Base-by-base conservation (phyloP, 2,797 vertebrate species). In the Ammospiza maritima region DNA sequence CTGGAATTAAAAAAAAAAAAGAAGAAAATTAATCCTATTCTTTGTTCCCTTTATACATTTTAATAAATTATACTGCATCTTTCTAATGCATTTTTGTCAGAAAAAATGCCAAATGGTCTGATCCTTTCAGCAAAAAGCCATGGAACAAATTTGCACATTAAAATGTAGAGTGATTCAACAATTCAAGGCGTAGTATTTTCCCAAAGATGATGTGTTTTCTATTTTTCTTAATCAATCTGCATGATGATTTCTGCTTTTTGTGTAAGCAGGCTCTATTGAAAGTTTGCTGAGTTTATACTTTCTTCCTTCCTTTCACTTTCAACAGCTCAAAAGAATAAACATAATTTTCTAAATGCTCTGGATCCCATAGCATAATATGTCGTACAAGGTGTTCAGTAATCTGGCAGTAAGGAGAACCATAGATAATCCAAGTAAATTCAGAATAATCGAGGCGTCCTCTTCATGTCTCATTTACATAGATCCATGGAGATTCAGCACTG, bases 21-120 rank as follows among this genome's bases (percentile, higher is more conserved):
- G 29, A 61, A 44, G 54, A 95, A 97, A 97, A 97, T 88, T 90
- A 97, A 97, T 97, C 92, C 71, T 87, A 95, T 80, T 61, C 67
- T 97, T 96, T 97, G 85, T 96, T 97, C 91, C 67, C 32, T 96
- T 97, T 94, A 89, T 88, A 93, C 92, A 94, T 95, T 97, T 97
- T 96, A 97, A 97, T 97, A 97, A 96, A 97, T 96, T 90, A 89
- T 94, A 75, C 67, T 91, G 50, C 79, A 91, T 93, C 80, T 95
- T 97, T 64, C 38, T 97, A 97, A 96, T 92, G 45, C 45, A 91
- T 97, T 94, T 96, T 88, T 90, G 53, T 96, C 76, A 85, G 42
- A 95, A 29, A 95, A 96, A 97, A 97, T 97, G 91, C 83, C 94
- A 96, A 94, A 96, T 86, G 78, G 86, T 96, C 97, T 97, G 94